phyloP scores from a whole-genome alignment of 2,113 vertebrate species.

The Cyprichromis sp. region DNA sequence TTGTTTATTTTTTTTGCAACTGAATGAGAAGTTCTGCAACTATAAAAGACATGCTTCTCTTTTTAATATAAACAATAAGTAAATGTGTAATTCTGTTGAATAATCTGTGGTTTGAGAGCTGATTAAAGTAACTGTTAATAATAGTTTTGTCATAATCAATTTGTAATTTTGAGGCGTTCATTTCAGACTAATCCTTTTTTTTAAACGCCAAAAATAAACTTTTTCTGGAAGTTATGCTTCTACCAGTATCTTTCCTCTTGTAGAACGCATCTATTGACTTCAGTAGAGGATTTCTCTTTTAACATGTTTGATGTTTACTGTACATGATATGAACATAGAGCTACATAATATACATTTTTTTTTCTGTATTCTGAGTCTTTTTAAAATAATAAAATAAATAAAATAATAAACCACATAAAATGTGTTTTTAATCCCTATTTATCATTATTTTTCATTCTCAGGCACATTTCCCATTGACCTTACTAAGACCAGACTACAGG shows the following conservation, averaged over 20 bases:
- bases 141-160: background rate
- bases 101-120: background rate
- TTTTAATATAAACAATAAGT: background rate
- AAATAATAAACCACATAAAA: background rate
- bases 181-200: background rate
- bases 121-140: background rate
- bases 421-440: background rate
- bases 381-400: background rate
- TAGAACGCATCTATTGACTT: background rate
- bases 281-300: background rate
- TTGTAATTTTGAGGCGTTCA: background rate
- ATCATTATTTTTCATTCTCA: constrained; percentile 30
- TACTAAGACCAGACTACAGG: constrained; percentile 91
- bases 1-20: background rate
- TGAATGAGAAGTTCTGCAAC: background rate
- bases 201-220: accelerated
- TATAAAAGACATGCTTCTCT: background rate
- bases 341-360: background rate
- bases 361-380: background rate
- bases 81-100: background rate
- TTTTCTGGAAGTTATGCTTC: background rate
- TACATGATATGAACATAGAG: background rate
- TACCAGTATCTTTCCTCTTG: background rate
- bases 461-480: constrained; percentile 92
- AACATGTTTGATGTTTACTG: background rate